Base-by-base conservation (phyloP, 2,113 vertebrate species). In the Sprattus sprattus region DNA sequence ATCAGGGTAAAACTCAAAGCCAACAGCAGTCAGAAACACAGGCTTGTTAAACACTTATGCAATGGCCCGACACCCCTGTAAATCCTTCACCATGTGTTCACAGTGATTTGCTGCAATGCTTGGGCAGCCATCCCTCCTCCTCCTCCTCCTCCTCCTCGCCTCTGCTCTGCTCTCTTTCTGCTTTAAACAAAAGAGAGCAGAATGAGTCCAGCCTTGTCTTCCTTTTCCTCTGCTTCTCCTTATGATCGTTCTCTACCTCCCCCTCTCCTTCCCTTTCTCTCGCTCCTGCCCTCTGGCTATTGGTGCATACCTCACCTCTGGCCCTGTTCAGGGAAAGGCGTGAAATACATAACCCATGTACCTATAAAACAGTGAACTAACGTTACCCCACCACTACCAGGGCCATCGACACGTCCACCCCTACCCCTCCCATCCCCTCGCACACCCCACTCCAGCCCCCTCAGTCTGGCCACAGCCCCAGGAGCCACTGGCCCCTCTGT, bases 301-400 rank as follows among this genome's bases (percentile, higher is more conserved):
- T 86, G 81, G 64, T 83, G 83, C 82, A 87, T 90, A 86, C 85
- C 85, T 89, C 84, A 87, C 87, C 86, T 88, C 50, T 52, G 80
- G 32, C 82, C 46, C 85, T 85, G 86, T 67, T 46, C 78, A 81
- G 49, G 81, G 67, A 47, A 86, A 89, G 87, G 87, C 81, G 81
- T 88, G 87, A 85, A 83, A 83, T 89, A 89, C 89, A 86, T 86
- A 88, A 88, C 80, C 89, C 85, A 90, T 89, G 86, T 83, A 87
- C 84, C 83, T 86, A 88, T 88, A 88, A 90, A 78, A 49, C 47
- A 84, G 85, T 87, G 85, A 85, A 89, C 47, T 45, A 85, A 88
- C 82, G 71, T 78, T 78, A 78, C 71, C 71, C 71, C 71, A 39
- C 25, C 28, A 13, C 28, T 39, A 78, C 28, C 71, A 39, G 71